Conservation (phyloP, 2,797 vertebrate species). For the Odontamblyopus lacepedii region DNA sequence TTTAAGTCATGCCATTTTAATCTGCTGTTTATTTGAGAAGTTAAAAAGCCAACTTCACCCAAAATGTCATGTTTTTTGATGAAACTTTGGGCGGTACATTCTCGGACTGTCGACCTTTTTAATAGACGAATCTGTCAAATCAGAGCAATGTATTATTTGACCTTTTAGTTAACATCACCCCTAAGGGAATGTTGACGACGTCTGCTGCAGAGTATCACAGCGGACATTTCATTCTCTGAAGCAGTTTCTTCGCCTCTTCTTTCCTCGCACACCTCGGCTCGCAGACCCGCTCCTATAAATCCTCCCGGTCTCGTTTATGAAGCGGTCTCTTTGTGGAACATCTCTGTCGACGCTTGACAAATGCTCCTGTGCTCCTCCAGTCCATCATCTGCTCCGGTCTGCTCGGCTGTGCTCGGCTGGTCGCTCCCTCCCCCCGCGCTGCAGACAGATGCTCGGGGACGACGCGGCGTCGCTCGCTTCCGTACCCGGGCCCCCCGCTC, state of each 20-base stretch:
- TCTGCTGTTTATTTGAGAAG: too few species aligned
- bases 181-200: too few species aligned
- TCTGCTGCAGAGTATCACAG: too few species aligned
- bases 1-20: too few species aligned
- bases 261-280: background rate
- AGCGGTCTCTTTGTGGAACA: background rate
- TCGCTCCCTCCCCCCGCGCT: slow-evolving; percentile 4
- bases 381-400: slow-evolving; percentile 1
- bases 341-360: slow-evolving; percentile 23
- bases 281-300: background rate
- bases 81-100: too few species aligned
- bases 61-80: too few species aligned
- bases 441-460: slow-evolving; percentile 40
- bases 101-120: too few species aligned
- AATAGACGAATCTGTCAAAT: too few species aligned
- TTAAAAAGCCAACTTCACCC: too few species aligned
- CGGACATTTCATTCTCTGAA: background rate
- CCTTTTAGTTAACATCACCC: too few species aligned
- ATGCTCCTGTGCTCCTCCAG: slow-evolving; percentile 10
- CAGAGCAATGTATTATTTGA: too few species aligned
- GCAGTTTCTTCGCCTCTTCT: background rate
- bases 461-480: slow-evolving; percentile 30
- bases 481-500: slow-evolving; percentile 28
- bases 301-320: background rate
- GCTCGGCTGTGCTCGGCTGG: background rate